These are phyloP conservation scores for Sciaenops ocellatus DNA, from an alignment of 2,797 vertebrate genomes.

Conservation along the genomic window DNA sequence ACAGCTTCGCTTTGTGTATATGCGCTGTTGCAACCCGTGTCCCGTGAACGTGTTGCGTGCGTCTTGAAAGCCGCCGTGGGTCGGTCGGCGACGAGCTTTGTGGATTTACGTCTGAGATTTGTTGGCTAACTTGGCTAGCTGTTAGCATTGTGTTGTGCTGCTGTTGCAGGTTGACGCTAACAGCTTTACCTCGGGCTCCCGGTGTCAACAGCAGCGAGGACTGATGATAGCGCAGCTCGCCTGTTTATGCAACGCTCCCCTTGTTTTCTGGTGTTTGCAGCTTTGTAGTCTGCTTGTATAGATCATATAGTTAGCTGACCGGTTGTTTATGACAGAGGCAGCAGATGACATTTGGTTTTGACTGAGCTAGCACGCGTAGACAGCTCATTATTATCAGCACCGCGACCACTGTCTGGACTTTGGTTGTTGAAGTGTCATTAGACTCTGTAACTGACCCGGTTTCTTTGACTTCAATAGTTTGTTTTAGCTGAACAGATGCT, in stretches of 20 bases:
- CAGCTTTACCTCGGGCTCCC: slow-evolving; percentile 22
- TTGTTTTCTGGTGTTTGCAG: neutral
- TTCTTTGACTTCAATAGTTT: neutral
- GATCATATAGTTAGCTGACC: neutral
- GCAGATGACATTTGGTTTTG: slow-evolving; percentile 14
- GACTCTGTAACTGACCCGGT: neutral
- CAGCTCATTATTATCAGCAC: slow-evolving; percentile 1
- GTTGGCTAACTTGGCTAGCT: slow-evolving; percentile 60
- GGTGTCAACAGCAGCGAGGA: slow-evolving; percentile 25
- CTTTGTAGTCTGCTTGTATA: neutral
- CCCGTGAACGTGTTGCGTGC: neutral
- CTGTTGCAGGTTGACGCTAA: slow-evolving; percentile 16
- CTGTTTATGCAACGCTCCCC: neutral
- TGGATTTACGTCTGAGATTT: slow-evolving; percentile 58
- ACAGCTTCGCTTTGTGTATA: neutral
- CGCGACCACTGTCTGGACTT: neutral
- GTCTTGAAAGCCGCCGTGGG: neutral
- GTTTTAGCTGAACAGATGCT: neutral
- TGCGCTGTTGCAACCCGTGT: neutral
- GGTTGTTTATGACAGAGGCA: neutral
- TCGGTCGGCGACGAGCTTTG: neutral
- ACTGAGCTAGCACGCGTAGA: slow-evolving; percentile 21
- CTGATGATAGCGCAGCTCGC: slow-evolving; percentile 14
- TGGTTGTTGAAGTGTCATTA: slow-evolving; percentile 1
- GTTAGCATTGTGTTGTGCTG: slow-evolving; percentile 49